Evolutionary conservation across 2,797 vertebrate species (phyloP).

Genomic region (Lindbergichthys nudifrons): DNA sequence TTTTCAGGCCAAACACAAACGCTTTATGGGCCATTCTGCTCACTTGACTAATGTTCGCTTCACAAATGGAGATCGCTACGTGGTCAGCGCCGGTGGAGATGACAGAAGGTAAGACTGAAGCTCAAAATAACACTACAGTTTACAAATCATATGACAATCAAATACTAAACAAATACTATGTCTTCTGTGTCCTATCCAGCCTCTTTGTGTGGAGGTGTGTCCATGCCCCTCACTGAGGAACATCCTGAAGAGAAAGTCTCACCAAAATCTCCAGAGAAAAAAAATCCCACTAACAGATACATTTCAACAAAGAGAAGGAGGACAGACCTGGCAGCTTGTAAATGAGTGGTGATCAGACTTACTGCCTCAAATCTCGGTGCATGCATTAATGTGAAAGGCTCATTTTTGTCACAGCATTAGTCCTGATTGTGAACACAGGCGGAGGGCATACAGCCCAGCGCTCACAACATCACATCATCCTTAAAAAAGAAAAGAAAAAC

Average conservation of each 20-base stretch:
- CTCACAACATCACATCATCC: slow-evolving; percentile 44
- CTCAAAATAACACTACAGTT: neutral
- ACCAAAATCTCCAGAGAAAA: slow-evolving; percentile 61
- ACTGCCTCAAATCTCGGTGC: slow-evolving; percentile 80
- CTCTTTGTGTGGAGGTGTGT: slow-evolving; percentile 98
- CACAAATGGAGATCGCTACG: slow-evolving; percentile 92
- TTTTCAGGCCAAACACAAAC: slow-evolving; percentile 96
- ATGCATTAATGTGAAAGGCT: slow-evolving; percentile 72
- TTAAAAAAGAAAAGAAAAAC: slow-evolving; percentile 6
- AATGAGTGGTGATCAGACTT: slow-evolving; percentile 54
- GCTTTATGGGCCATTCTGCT: slow-evolving; percentile 96
- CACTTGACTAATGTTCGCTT: slow-evolving; percentile 97
- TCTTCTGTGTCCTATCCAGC: slow-evolving; percentile 74
- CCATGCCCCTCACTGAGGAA: slow-evolving; percentile 90
- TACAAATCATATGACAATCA: neutral
- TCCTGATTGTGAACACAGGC: slow-evolving; percentile 60
- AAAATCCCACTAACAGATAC: slow-evolving; percentile 31
- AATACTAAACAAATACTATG: neutral
- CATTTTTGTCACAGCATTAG: slow-evolving; percentile 57
- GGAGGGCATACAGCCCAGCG: slow-evolving; percentile 46
- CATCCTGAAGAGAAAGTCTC: slow-evolving; percentile 47
- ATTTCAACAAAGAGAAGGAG: slow-evolving; percentile 27
- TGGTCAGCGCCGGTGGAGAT: slow-evolving; percentile 95
- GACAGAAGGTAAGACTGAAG: slow-evolving; percentile 90
- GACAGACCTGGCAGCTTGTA: slow-evolving; percentile 71